Base-by-base conservation (phyloP, 2,888 invertebrate genomes). In the Zygothrica quintamaculata region DNA sequence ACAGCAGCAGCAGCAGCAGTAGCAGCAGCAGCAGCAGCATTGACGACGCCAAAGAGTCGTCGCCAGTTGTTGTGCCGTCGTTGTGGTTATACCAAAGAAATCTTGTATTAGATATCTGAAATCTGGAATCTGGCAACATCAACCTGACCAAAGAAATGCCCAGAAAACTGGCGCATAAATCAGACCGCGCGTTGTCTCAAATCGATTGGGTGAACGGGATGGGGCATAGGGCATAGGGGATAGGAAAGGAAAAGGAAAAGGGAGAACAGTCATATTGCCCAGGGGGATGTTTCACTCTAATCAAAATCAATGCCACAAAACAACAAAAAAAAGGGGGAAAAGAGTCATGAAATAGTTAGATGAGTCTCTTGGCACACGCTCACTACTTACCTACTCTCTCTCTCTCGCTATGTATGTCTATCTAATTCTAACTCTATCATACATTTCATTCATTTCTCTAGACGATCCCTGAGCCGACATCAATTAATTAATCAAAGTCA, bases 401-500 rank as follows among this genome's bases (percentile, higher is more conserved):
- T 34, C 0, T 39, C 6, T 33, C 29, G 26, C 15, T n/a, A 3
- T n/a, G n/a, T n/a, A n/a, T 43, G 12, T 12, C 9, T n/a, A n/a
- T 8, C 11, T 13, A n/a, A 7, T 22, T 16, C 7, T 34, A 0
- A 34, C 6, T 33, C 26, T 26, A 5, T 25, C 6, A 22, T 15
- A 5, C 34, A 3, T 29, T 4, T 37, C 16, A 16, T 11, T 22
- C 25, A 34, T 8, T 40, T 5, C 18, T 9, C 9, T n/a, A 36
- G 36, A 48, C 66, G 84, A 84, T 81, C 77, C n/a, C n/a, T n/a
- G n/a, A 58, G 71, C 44, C 58, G 61, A 67, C 66, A 55, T 61
- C 81, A 84, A 80, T 84, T 80, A 84, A 80, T 80, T 84, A 64
- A 80, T 80, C 79, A 80, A 80, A 84, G 79, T 80, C 79, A 75